A percentile compares a stretch with the other conserved stretches of the same genome.
Evolutionary conservation across 2,888 invertebrate species (phyloP).

Genomic region (Adelognathus sp.): DNA sequence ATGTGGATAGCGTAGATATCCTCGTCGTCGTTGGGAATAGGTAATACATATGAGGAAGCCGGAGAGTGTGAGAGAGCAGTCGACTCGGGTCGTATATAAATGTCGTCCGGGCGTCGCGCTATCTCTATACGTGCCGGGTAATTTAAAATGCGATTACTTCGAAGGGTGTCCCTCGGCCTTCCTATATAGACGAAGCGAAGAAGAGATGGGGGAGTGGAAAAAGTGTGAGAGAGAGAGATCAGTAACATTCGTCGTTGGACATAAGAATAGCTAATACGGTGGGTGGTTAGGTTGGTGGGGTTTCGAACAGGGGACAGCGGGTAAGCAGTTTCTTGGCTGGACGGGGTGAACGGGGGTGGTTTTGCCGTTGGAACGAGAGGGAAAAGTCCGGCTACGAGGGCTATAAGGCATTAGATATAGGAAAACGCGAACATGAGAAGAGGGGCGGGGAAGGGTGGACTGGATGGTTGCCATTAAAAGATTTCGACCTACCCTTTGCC

Average conservation of each 20-base stretch:
- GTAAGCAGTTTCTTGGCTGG: constrained; percentile 45
- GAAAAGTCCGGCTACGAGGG: constrained; percentile 48
- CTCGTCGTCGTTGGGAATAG: constrained; percentile 34
- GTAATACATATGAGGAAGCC: constrained; percentile 5
- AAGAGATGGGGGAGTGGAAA: too few relatives aligned
- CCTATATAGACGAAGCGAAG: too few relatives aligned
- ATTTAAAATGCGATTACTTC: constrained; percentile 77
- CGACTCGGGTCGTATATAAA: constrained; percentile 39
- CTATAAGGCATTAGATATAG: constrained; percentile 29
- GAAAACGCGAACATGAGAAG: constrained; percentile 41
- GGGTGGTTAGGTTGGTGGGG: constrained; percentile 65
- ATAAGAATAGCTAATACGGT: constrained; percentile 78
- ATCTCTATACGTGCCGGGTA: constrained; percentile 67
- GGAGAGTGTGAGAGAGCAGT: background rate
- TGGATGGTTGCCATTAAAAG: constrained; percentile 80
- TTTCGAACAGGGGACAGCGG: constrained; percentile 9
- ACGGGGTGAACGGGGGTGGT: constrained; percentile 54
- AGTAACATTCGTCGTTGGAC: constrained; percentile 74
- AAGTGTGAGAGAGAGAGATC: constrained; percentile 57
- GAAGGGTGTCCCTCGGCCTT: constrained; percentile 69
- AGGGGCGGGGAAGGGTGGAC: constrained; percentile 63
- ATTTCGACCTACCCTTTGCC: constrained; percentile 72
- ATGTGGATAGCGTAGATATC: constrained; percentile 56
- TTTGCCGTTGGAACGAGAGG: background rate
- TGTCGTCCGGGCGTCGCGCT: constrained; percentile 39